Evolutionary conservation across 2,888 invertebrate species (phyloP).

Genomic region (Prenolepis imparis): DNA sequence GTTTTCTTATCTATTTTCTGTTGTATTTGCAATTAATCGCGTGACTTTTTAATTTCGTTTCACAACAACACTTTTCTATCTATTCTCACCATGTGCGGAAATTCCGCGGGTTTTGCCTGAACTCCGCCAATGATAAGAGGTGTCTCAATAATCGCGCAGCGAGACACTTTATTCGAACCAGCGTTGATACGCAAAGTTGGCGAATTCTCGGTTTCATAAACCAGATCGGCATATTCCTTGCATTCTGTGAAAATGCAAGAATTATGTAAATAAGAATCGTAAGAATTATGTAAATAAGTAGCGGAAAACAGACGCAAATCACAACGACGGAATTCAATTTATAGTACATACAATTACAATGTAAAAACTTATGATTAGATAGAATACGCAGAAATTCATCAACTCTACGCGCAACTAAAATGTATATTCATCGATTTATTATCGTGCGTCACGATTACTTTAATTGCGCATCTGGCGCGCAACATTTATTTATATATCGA

Average conservation of each 20-base stretch:
- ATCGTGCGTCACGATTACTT: neutral
- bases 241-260: constrained; percentile 84
- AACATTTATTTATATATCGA: constrained; percentile 1
- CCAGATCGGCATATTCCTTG: constrained; percentile 85
- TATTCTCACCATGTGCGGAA: constrained; percentile 67
- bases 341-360: neutral
- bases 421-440: neutral
- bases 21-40: neutral
- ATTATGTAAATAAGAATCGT: neutral
- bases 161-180: constrained; percentile 77
- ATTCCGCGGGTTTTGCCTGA: constrained; percentile 52
- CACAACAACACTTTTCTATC: neutral
- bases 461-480: neutral
- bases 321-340: neutral
- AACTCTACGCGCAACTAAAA: neutral
- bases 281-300: neutral
- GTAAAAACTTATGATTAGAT: neutral
- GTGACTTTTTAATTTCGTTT: neutral
- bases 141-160: constrained; percentile 85
- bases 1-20: neutral
- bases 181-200: constrained; percentile 81
- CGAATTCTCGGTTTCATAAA: constrained; percentile 80
- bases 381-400: neutral
- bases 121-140: constrained; percentile 73
- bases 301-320: neutral